Base-by-base conservation (phyloP, 2,888 invertebrate species). In the Plebejus melissa region DNA sequence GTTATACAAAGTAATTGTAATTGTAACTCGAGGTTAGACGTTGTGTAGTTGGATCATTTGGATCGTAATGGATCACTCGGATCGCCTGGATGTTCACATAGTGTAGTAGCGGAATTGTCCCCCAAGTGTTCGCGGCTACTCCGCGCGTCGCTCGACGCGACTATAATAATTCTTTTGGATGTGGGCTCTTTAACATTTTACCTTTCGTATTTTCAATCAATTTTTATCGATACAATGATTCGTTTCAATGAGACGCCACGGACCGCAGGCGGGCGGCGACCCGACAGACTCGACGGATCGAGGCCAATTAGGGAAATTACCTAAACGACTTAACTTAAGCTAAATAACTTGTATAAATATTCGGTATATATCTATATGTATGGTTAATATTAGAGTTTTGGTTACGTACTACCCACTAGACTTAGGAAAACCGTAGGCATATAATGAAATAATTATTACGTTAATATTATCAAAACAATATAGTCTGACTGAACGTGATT, bases 351-450 rank as follows among this genome's bases (percentile, higher is more conserved):
- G 92, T 93, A 93, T 93, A 92, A 92, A 93, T 93, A 93, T 92
- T 90, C 90, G 89, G 88, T 92, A 92, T 93, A 91, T 93, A 91
- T 91, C 88, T 88, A 90, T 93, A 93, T 93, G 91, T 93, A 93
- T 93, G 91, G 87, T 92, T 93, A 93, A 93, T 93, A 88, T 93
- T 93, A 93, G 93, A 92, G 86, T 93, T 93, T 93, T 90, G 93
- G 91, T 93, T 93, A 90, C 91, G 91, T 90, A 93, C 90, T 91
- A 91, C 91, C 90, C 91, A 90, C 90, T 93, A 93, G 93, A 90
- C 83, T 91, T 93, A 93, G 93, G 93, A 87, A 91, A 90, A 90
- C 83, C 88, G 87, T 93, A 93, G 93, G 88, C 85, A 88, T 90
- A 84, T 91, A 92, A 91, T 91, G 85, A 81, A 89, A 89, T 89